Conservation (phyloP, 2,113 vertebrate genomes). For the Labeo catla region DNA sequence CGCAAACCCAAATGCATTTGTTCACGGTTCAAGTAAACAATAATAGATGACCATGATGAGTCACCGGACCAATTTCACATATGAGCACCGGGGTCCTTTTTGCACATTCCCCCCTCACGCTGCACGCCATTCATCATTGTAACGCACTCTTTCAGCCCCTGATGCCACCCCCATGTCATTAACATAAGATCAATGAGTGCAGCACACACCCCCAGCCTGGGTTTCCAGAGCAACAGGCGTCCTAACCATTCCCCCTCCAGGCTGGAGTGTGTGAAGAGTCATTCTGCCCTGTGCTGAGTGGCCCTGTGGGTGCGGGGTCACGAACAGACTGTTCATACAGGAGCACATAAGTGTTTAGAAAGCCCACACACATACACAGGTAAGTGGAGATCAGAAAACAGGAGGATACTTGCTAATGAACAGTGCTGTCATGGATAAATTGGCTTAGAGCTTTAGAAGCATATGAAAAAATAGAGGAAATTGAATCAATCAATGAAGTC, state of each 20-base stretch:
- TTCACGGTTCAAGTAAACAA: constrained; percentile 58
- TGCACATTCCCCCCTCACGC: constrained; percentile 24
- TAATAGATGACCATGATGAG: constrained; percentile 70
- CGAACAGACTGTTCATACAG: constrained; percentile 28
- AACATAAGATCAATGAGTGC: constrained; percentile 74
- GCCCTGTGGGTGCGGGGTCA: constrained; percentile 70
- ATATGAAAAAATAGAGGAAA: background rate
- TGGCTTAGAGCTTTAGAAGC: background rate
- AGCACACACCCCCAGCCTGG: constrained; percentile 49
- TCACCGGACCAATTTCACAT: constrained; percentile 64
- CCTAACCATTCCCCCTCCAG: constrained; percentile 36
- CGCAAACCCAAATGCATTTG: constrained; percentile 24
- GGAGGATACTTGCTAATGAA: background rate
- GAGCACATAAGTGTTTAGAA: background rate
- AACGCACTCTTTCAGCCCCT: constrained; percentile 28
- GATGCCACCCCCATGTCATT: constrained; percentile 57
- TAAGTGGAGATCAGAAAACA: background rate
- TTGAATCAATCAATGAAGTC: background rate
- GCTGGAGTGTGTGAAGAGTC: constrained; percentile 48
- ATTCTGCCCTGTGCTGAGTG: constrained; percentile 58
- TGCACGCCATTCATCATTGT: constrained; percentile 42
- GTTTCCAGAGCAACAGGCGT: constrained; percentile 76
- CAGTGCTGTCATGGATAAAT: background rate
- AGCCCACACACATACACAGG: constrained; percentile 4
- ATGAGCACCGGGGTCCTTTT: constrained; percentile 36